Percentiles rank a stretch among this genome's conserved stretches.
These are phyloP conservation scores for Hesperophylax magnus DNA, from an alignment of 1,140 invertebrate genomes.

Conservation along the genomic window DNA sequence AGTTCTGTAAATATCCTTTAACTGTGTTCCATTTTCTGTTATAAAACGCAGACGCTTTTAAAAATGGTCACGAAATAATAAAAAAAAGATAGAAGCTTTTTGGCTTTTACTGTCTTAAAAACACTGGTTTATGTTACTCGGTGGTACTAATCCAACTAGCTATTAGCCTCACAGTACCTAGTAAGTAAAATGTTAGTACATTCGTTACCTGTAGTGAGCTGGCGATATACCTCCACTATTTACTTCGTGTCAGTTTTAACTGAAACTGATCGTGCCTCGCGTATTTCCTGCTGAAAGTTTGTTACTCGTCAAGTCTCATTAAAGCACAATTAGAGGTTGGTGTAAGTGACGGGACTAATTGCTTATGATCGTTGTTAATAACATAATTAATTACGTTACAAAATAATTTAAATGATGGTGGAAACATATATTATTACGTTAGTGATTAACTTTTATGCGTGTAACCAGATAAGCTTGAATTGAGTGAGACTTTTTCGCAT, in stretches of 20 bases:
- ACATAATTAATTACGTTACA: neutral
- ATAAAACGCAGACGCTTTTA: too few species aligned
- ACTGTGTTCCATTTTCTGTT: too few species aligned
- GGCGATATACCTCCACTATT: conserved; percentile 32
- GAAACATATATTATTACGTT: neutral
- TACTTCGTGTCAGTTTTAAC: conserved; percentile 47
- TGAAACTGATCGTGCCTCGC: conserved; percentile 44
- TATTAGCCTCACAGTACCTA: conserved; percentile 20
- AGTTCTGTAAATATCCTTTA: too few species aligned
- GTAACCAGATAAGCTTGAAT: neutral
- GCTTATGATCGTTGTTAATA: neutral
- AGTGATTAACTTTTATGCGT: neutral
- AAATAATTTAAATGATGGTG: neutral
- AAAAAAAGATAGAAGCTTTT: neutral
- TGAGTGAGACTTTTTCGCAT: neutral
- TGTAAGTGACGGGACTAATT: too few species aligned
- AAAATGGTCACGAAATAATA: neutral
- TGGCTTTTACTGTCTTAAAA: neutral
- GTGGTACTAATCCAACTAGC: conserved; percentile 53
- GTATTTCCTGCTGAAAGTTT: conserved; percentile 20
- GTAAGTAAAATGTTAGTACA: neutral
- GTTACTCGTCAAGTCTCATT: conserved; percentile 6
- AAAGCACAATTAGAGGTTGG: neutral
- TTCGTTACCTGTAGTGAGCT: conserved; percentile 19
- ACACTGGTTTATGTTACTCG: conserved; percentile 27